Percentiles rank a stretch among this genome's conserved stretches.
Conservation (phyloP, 2,113 vertebrate species). For the Clarias batrachus region DNA sequence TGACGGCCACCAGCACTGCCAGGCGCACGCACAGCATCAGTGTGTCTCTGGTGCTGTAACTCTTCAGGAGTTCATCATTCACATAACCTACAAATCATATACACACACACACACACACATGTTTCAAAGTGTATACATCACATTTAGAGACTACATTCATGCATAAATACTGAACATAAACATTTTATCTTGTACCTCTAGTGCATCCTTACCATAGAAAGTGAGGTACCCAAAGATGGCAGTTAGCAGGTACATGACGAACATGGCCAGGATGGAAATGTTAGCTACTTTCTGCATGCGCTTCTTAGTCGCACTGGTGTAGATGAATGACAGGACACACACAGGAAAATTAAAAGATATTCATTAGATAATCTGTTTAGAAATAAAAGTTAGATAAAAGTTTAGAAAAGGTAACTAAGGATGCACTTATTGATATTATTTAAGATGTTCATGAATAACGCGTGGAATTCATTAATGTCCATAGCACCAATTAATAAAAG, state of each 20-base stretch:
- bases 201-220: slow-evolving; percentile 75
- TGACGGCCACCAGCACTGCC: slow-evolving; percentile 79
- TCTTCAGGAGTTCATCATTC: slow-evolving; percentile 79
- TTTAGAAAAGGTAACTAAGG: background rate
- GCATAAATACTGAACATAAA: background rate
- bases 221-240: slow-evolving; percentile 83
- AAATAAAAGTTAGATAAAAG: background rate
- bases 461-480: background rate
- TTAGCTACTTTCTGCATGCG: slow-evolving; percentile 83
- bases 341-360: background rate
- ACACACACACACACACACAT: slow-evolving; percentile 5
- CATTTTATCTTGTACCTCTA: background rate
- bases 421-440: background rate
- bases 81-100: slow-evolving; percentile 64
- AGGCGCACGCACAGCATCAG: slow-evolving; percentile 81
- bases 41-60: slow-evolving; percentile 73
- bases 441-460: background rate
- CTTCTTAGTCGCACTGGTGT: slow-evolving; percentile 73
- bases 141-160: background rate
- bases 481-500: background rate
- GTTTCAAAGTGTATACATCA: background rate
- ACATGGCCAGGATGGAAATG: slow-evolving; percentile 80
- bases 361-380: background rate
- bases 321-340: slow-evolving; percentile 18
- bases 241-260: slow-evolving; percentile 81